Evolutionary conservation across 2,888 invertebrate genomes (phyloP).

Genomic region (Antitype chi): DNA sequence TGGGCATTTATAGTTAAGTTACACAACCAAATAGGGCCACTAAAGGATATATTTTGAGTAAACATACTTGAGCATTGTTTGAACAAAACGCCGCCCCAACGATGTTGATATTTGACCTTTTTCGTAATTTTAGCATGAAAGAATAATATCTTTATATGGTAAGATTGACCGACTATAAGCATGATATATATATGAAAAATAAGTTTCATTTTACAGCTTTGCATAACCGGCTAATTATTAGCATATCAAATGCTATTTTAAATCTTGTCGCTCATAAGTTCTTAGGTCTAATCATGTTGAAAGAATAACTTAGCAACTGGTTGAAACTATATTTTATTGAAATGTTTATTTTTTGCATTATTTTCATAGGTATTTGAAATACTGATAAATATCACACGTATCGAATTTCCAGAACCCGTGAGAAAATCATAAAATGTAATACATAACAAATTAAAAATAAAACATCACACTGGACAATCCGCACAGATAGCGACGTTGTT

Average conservation of each 20-base stretch:
- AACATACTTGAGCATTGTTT: slow-evolving; percentile 86
- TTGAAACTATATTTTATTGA: slow-evolving; percentile 26
- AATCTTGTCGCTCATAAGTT: slow-evolving; percentile 19
- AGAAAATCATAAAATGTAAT: slow-evolving; percentile 33
- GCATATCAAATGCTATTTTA: background rate
- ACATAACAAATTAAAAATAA: slow-evolving; percentile 29
- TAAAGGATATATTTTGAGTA: slow-evolving; percentile 87
- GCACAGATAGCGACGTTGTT: slow-evolving; percentile 1
- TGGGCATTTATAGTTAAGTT: slow-evolving; percentile 79
- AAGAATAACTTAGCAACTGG: slow-evolving; percentile 30
- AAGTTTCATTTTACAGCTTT: slow-evolving; percentile 20
- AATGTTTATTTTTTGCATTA: slow-evolving; percentile 29
- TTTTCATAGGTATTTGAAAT: slow-evolving; percentile 22
- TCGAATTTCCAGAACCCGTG: slow-evolving; percentile 47
- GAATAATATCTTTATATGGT: slow-evolving; percentile 34
- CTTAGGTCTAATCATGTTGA: slow-evolving; percentile 24
- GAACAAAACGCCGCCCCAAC: slow-evolving; percentile 68
- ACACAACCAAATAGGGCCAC: slow-evolving; percentile 78
- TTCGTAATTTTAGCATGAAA: slow-evolving; percentile 28
- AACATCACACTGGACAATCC: slow-evolving; percentile 40
- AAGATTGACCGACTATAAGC: background rate
- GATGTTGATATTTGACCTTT: slow-evolving; percentile 77
- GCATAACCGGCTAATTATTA: slow-evolving; percentile 27
- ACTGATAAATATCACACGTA: slow-evolving; percentile 33
- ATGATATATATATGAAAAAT: background rate